Evolutionary conservation across 2,888 invertebrate genomes (phyloP), one percentile per base, ranked within the genome.

Genomic region (Aphidoletes aphidimyza): DNA sequence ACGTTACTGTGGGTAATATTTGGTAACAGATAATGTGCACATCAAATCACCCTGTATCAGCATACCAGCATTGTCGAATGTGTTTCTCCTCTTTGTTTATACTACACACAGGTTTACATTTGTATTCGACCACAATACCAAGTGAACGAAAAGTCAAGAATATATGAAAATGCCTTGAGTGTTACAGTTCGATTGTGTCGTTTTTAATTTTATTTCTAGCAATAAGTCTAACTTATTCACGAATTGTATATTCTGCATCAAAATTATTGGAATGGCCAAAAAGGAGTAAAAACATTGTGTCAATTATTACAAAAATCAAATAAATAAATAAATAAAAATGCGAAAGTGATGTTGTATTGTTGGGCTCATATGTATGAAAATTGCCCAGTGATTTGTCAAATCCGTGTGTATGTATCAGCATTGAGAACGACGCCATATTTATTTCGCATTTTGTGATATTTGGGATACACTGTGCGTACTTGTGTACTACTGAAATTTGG

Each of bases 341-440:
- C 54, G 54, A 19, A 37, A 81, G 81, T 37, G n/a, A 22, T 34
- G 5, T 69, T 5, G 69, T 2, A 11, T 69, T 30, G 5, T 17
- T 54, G 6, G 6, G 17, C 54, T n/a, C n/a, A n/a, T n/a, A n/a
- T n/a, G n/a, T n/a, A n/a, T n/a, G n/a, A 49, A n/a, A 17, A 49
- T 17, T 49, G 49, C n/a, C 5, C 19, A 26, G n/a, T 81, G 37
- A 81, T 81, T 81, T 81, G 81, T 37, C 81, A 81, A 81, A 81
- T 37, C 17, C 6, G 0, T 37, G 81, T n/a, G 37, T 81, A 22
- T 81, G 81, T 22, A 37, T 81, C n/a, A 69, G n/a, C 34, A 69
- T 30, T 69, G 34, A 26, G 26, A 78, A 81, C 81, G 81, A 81
- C 81, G 81, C 81, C 81, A 81, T 81, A 81, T 81, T 81, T 81